Evolutionary conservation across 2,797 vertebrate species (phyloP).

Genomic region (Lagodon rhomboides): DNA sequence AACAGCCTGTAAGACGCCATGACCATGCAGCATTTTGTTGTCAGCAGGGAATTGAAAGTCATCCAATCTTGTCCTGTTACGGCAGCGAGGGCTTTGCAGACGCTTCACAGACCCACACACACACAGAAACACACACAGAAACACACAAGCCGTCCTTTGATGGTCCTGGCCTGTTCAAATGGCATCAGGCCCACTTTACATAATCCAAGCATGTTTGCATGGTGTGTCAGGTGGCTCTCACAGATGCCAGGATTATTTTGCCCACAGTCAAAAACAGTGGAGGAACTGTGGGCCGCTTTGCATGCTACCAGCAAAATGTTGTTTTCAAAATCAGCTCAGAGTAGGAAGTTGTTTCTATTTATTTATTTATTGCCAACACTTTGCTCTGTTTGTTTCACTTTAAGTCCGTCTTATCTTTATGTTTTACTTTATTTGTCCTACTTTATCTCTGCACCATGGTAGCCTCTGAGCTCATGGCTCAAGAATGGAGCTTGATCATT

Average conservation of each 20-base stretch:
- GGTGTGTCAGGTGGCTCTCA: constrained; percentile 58
- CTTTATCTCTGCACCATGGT: not conserved
- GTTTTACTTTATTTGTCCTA: not conserved
- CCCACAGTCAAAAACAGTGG: constrained; percentile 60
- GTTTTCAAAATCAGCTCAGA: constrained; percentile 26
- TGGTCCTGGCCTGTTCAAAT: constrained; percentile 38
- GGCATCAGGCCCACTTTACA: constrained; percentile 67
- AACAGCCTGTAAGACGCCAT: constrained; percentile 10
- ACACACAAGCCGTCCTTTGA: constrained; percentile 3
- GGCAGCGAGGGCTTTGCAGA: constrained; percentile 32
- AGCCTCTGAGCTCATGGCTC: not conserved
- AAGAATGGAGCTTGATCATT: constrained; percentile 2
- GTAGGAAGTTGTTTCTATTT: not conserved
- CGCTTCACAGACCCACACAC: not conserved
- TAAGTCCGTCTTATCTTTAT: not conserved
- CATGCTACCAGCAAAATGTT: constrained; percentile 36
- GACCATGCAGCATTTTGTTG: constrained; percentile 19
- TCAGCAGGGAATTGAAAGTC: constrained; percentile 36
- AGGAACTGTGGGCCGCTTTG: constrained; percentile 43
- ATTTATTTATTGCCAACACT: not conserved
- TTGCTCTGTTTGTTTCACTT: not conserved
- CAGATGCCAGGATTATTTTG: constrained; percentile 66
- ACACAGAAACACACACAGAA: not conserved
- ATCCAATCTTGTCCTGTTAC: constrained; percentile 36
- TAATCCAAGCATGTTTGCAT: constrained; percentile 76